Percentiles rank a stretch among this genome's conserved stretches.
These are phyloP conservation scores for Paramormyrops kingsleyae DNA, from an alignment of 2,113 vertebrate genomes.

Conservation along the genomic window DNA sequence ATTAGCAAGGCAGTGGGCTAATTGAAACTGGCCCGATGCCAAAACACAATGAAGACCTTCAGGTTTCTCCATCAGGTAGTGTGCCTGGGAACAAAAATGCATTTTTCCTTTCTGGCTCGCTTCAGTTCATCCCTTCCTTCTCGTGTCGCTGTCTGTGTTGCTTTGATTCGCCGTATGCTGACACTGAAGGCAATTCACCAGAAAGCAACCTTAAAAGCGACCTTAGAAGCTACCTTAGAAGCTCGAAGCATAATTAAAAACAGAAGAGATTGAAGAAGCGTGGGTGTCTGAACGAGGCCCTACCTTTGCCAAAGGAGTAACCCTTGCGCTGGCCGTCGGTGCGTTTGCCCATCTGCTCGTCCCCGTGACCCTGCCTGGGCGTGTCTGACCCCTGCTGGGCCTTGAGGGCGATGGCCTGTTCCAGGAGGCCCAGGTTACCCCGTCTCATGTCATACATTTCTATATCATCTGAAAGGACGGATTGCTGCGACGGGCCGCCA, in stretches of 20 bases:
- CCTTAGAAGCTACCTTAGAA: neutral
- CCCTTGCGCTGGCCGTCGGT: conserved; percentile 58
- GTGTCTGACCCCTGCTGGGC: conserved; percentile 78
- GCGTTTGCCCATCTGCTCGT: conserved; percentile 60
- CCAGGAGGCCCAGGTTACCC: conserved; percentile 89
- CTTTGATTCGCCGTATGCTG: neutral
- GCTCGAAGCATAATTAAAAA: neutral
- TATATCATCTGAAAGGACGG: conserved; percentile 76
- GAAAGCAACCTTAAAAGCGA: neutral
- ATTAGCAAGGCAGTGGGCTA: neutral
- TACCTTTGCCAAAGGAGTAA: conserved; percentile 79
- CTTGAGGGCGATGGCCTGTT: conserved; percentile 95
- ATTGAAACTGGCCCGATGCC: neutral
- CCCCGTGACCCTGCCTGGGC: conserved; percentile 55
- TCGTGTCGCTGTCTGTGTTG: neutral
- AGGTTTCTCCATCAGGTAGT: neutral
- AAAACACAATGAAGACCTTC: neutral
- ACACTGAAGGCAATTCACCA: neutral
- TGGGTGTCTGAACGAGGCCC: neutral
- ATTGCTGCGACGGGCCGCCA: conserved; percentile 73
- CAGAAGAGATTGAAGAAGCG: neutral
- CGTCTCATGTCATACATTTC: conserved; percentile 94
- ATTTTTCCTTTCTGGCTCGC: neutral
- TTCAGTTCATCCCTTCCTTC: neutral
- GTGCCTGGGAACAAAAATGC: neutral